Evolutionary conservation across 2,113 vertebrate genomes (phyloP), one percentile per base, ranked within the genome.

Genomic region (Serinus canaria): DNA sequence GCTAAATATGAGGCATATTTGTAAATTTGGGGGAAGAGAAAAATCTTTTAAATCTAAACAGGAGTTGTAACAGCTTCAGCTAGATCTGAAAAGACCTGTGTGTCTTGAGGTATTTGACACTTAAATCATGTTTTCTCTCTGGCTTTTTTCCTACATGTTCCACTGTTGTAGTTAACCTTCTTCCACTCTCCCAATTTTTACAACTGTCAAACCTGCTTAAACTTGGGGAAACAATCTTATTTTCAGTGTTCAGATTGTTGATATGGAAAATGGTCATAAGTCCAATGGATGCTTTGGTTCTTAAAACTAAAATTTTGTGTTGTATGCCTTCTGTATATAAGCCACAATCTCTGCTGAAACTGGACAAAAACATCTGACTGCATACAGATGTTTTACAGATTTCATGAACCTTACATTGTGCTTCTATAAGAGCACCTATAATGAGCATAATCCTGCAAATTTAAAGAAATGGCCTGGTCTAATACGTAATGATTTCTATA

Each of bases 341-440:
- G 4, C 24, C 14, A 73, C 27, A 39, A 13, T 81, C 58, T 83
- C 1, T 93, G 33, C 35, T 87, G 23, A 73, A 92, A 52, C 15
- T 23, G 31, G 11, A 27, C 53, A 62, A 75, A 77, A 69, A 35
- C 11, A 15, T 47, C 41, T 83, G 53, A 80, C 28, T 6, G 2
- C 9, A 33, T 30, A 31, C 3, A 28, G 35, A 15, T n/a, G 5
- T 69, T n/a, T 44, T 53, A 31, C 0, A 0, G 14, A n/a, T 76
- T 64, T 90, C 11, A 15, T 20, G 8, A 74, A 21, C 15, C 7
- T 35, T 86, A 49, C 0, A 1, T 76, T 85, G 27, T 78, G 12
- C 30, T 87, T 85, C 24, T 75, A 7, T 24, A 39, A 64, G 28
- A 59, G 53, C 30, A 79, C 9, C 18, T 43, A 6, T 81, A 63